phyloP scores from a whole-genome alignment of 2,888 invertebrate species.

The Drosophila conformis region DNA sequence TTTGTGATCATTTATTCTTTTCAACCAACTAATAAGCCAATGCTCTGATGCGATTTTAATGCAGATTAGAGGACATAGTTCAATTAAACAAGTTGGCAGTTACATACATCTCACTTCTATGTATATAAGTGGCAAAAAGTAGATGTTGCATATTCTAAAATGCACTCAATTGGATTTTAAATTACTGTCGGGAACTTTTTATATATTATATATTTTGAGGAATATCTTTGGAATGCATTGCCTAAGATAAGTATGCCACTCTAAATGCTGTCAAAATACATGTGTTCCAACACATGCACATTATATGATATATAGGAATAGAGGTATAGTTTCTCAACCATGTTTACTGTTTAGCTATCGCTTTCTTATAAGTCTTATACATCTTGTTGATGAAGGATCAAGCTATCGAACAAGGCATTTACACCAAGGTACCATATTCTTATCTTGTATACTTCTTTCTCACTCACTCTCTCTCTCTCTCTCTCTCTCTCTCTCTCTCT shows the following conservation, averaged over 20 bases:
- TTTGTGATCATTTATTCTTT: slow-evolving; percentile 50
- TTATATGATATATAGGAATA: neutral
- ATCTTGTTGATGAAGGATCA: neutral
- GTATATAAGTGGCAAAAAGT: neutral
- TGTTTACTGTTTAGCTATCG: neutral
- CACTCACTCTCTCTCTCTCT: too few species aligned
- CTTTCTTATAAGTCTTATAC: neutral
- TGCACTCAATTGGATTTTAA: neutral
- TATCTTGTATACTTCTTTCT: neutral
- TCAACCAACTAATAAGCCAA: slow-evolving; percentile 40
- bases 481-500: neutral
- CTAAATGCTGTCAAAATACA: neutral
- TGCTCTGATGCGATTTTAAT: slow-evolving; percentile 49
- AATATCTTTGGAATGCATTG: neutral
- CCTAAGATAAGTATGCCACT: neutral
- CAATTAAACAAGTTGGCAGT: neutral
- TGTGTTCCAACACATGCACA: neutral
- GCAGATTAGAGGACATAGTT: slow-evolving; percentile 10
- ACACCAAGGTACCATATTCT: neutral
- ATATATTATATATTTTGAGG: neutral
- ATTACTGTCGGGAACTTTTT: neutral
- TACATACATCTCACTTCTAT: neutral
- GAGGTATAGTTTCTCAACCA: neutral
- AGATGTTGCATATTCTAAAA: neutral
- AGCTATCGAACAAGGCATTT: neutral